Evolutionary conservation across 1,140 invertebrate species (phyloP), one percentile per base, ranked within the genome.

Genomic region (Cyphomyrmex costatus): DNA sequence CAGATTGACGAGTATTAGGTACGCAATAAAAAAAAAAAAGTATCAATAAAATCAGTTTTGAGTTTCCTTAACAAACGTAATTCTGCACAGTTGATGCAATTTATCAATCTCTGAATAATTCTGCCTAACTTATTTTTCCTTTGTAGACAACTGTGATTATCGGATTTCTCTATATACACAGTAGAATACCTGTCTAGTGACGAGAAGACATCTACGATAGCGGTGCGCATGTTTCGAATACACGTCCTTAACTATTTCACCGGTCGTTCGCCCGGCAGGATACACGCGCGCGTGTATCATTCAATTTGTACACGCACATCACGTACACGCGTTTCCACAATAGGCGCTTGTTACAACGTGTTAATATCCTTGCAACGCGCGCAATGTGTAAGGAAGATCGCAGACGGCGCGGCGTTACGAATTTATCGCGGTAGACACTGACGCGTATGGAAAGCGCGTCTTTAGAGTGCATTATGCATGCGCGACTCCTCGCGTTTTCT

Each of bases 231-330:
- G 24, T 73, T 82, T 82, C 21, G 79, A 74, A 27, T 60, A 56
- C 33, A 6, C 65, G 36, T 56, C 68, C 49, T 73, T 73, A 82
- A 82, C 68, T 58, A 60, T 74, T 61, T 83, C 14, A 27, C 14
- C 53, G n/a, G 53, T 68, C 33, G 42, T 56, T 46, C 53, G 66
- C 46, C 21, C 19, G 24, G 21, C 33, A 53, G 58, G 24, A n/a
- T n/a, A n/a, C 58, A 42, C 21, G 46, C 65, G 60, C 76, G 19
- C 66, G 53, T 24, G 53, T 60, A 56, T 83, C 68, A 83, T 83
- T 83, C 79, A 83, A 83, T 83, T 83, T 83, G 53, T 83, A 83
- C 53, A 83, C 53, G 79, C 79, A 74, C 79, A 74, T 83, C 79
- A 83, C 79, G 79, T 83, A 83, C 79, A 73, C 68, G 68, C 36